These are phyloP conservation scores for Hermatobates lingyangjiaoensis DNA, from an alignment of 1,140 invertebrate species.

Conservation along the genomic window DNA sequence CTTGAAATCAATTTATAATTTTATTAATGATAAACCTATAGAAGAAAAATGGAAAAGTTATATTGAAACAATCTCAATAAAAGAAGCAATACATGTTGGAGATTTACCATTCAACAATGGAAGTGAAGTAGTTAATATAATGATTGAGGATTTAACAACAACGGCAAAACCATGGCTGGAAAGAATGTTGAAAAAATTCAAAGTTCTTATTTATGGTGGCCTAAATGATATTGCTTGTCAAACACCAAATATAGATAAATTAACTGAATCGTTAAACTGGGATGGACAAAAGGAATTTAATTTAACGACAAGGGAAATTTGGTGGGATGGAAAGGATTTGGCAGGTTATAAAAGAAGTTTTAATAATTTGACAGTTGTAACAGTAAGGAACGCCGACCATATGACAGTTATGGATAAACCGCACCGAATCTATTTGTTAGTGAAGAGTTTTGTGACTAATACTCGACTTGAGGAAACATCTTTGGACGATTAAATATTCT, in stretches of 20 bases:
- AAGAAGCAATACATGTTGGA: slow-evolving; percentile 64
- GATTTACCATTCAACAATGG: slow-evolving; percentile 31
- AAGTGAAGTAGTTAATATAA: slow-evolving; percentile 36
- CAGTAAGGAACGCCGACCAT: slow-evolving; percentile 1
- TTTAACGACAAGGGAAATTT: slow-evolving; percentile 29
- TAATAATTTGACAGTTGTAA: slow-evolving; percentile 33
- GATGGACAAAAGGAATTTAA: slow-evolving; percentile 39
- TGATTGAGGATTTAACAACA: slow-evolving; percentile 64
- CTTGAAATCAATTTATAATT: background rate
- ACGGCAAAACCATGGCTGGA: slow-evolving; percentile 55
- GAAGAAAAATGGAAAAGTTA: slow-evolving; percentile 21
- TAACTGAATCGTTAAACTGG: slow-evolving; percentile 38
- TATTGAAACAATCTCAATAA: slow-evolving; percentile 35
- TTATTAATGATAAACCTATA: background rate
- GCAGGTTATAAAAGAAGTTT: slow-evolving; percentile 10
- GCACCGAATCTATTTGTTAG: background rate
- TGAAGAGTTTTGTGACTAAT: background rate
- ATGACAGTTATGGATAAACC: background rate
- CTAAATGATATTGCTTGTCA: slow-evolving; percentile 70
- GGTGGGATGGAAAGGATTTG: slow-evolving; percentile 5
- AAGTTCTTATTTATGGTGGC: slow-evolving; percentile 48
- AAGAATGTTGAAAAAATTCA: slow-evolving; percentile 43
- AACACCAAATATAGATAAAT: slow-evolving; percentile 55
- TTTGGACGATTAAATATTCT: no score
- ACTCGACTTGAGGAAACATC: background rate